These are phyloP conservation scores for Chironomus striatipennis DNA, from an alignment of 1,140 invertebrate species.

Conservation along the genomic window DNA sequence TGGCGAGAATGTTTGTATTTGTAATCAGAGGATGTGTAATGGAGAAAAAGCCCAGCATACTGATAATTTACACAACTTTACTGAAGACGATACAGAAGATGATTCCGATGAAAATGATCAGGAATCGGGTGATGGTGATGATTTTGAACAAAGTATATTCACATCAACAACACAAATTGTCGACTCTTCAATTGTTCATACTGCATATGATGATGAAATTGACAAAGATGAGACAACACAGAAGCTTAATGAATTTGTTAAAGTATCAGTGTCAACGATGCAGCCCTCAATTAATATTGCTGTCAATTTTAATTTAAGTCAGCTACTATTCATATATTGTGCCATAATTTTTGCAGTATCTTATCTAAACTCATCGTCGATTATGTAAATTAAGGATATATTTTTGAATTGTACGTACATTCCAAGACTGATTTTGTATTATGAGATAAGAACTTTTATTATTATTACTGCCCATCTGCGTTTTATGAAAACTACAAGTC, in stretches of 20 bases:
- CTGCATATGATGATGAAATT: no score
- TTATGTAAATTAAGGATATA: no score
- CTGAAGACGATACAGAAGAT: background rate
- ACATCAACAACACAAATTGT: background rate
- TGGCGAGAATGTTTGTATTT: background rate
- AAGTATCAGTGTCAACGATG: background rate
- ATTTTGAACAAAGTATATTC: background rate
- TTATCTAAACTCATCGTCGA: no score
- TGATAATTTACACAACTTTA: background rate
- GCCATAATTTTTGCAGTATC: background rate
- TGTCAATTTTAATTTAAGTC: slow-evolving; percentile 22
- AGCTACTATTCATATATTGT: background rate
- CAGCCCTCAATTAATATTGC: background rate
- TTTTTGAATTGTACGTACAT: background rate
- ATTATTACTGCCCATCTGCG: no score
- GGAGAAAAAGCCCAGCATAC: background rate
- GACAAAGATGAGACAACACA: no score
- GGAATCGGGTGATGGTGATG: background rate
- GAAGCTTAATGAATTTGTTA: background rate
- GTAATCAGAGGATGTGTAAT: background rate
- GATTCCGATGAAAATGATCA: background rate
- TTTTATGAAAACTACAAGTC: no score
- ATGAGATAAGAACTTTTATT: background rate
- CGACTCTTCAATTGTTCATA: background rate
- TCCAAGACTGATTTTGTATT: slow-evolving; percentile 1